Conservation (phyloP, 2,888 invertebrate genomes). For the Tachina grossa region DNA sequence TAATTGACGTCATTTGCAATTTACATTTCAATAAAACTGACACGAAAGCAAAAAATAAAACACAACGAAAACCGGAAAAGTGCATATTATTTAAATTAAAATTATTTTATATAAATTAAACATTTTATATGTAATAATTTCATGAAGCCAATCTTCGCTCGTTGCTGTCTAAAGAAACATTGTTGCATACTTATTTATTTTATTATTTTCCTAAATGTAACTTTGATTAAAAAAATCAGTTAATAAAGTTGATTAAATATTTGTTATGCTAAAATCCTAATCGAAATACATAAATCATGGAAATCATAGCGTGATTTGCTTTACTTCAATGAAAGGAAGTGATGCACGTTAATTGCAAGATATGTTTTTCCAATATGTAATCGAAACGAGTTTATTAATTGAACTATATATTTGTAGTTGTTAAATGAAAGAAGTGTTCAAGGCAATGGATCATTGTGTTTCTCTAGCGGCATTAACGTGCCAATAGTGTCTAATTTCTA, state of each 20-base stretch:
- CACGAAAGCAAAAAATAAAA: neutral
- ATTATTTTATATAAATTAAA: conserved; percentile 43
- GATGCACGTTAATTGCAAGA: neutral
- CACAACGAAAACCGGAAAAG: neutral
- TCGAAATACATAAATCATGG: conserved; percentile 9
- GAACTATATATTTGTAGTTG: no score
- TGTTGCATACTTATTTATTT: conserved; percentile 15
- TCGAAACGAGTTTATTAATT: no score
- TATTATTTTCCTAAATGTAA: conserved; percentile 12
- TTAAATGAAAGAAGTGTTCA: no score
- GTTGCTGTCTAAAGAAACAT: conserved; percentile 10
- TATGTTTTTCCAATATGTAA: no score
- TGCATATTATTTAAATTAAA: conserved; percentile 21
- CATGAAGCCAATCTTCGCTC: conserved; percentile 30
- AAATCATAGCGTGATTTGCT: neutral
- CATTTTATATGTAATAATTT: conserved; percentile 49
- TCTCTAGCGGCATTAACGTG: no score
- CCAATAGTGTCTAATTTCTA: no score
- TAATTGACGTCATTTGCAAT: conserved; percentile 60
- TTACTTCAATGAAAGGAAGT: neutral
- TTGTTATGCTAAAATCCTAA: conserved; percentile 10
- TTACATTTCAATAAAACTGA: conserved; percentile 40
- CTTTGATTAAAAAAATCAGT: conserved; percentile 8
- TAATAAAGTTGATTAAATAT: conserved; percentile 20
- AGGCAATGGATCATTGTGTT: no score